Percentiles rank a stretch among this genome's conserved stretches.
Evolutionary conservation across 1,140 invertebrate genomes (phyloP).

Genomic region (Neodiprion lecontei): DNA sequence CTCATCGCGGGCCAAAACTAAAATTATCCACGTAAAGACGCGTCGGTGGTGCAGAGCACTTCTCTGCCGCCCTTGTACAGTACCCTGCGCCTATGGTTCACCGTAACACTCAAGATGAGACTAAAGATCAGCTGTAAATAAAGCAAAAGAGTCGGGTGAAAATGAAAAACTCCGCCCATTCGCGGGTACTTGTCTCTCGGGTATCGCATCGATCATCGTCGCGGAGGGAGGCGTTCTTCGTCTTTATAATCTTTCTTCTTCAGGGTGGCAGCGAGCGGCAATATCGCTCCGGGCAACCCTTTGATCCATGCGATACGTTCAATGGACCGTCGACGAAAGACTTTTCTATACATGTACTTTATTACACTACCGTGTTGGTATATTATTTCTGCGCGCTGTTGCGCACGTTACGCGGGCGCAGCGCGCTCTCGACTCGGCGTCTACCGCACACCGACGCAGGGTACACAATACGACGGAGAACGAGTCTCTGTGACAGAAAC

Average conservation of each 20-base stretch:
- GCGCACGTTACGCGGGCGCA: too few species aligned
- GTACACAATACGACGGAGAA: too few species aligned
- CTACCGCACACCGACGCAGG: too few species aligned
- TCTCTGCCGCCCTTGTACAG: background rate
- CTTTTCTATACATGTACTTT: too few species aligned
- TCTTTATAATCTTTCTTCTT: slow-evolving; percentile 57
- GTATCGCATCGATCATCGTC: slow-evolving; percentile 61
- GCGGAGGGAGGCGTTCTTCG: slow-evolving; percentile 59
- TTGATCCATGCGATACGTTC: slow-evolving; percentile 1
- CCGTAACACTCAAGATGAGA: background rate
- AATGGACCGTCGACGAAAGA: background rate
- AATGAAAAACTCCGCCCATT: slow-evolving; percentile 58
- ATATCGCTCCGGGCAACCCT: background rate
- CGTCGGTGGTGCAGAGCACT: background rate
- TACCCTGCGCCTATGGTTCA: background rate
- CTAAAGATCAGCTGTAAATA: background rate
- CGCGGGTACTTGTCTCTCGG: slow-evolving; percentile 40
- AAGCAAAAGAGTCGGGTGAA: slow-evolving; percentile 25
- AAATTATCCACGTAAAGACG: background rate
- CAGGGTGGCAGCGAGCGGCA: background rate
- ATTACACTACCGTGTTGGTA: too few species aligned
- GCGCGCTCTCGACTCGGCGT: too few species aligned
- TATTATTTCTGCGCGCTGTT: too few species aligned
- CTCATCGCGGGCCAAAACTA: background rate
- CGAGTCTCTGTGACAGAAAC: too few species aligned